Conservation (phyloP, 2,888 invertebrate species). For the Drosophila longiperda region DNA sequence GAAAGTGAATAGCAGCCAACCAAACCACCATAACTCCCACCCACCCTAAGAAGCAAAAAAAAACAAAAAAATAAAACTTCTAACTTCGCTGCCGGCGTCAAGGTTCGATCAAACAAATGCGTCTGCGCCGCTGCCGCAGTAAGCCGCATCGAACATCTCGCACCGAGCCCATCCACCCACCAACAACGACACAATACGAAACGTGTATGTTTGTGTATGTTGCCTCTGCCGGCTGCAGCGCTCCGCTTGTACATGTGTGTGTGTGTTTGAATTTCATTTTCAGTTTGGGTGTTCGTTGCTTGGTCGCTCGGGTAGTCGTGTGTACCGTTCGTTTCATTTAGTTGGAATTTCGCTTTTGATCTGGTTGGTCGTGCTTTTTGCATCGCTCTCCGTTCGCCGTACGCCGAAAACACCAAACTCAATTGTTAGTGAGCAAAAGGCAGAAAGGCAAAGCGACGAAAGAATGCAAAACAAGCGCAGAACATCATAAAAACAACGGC, state of each 20-base stretch:
- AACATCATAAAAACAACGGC: constrained; percentile 50
- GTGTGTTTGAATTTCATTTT: constrained; percentile 49
- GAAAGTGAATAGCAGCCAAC: constrained; percentile 78
- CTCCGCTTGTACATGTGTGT: constrained; percentile 55
- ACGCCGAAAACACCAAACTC: constrained; percentile 45
- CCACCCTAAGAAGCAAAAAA: constrained; percentile 51
- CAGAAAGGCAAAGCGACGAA: constrained; percentile 42
- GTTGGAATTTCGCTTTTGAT: constrained; percentile 85
- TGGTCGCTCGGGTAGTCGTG: constrained; percentile 42
- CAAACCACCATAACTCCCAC: constrained; percentile 68
- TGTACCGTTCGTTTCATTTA: constrained; percentile 65
- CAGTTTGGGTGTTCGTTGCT: constrained; percentile 49
- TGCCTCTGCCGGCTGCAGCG: constrained; percentile 39
- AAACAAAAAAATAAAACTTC: constrained; percentile 21
- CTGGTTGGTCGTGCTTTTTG: constrained; percentile 80
- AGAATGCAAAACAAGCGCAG: constrained; percentile 59
- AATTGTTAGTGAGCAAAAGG: constrained; percentile 42
- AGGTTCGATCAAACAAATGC: constrained; percentile 15
- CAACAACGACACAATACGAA: constrained; percentile 34
- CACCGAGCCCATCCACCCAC: constrained; percentile 37
- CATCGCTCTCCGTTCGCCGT: constrained; percentile 58
- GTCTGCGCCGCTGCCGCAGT: constrained; percentile 30
- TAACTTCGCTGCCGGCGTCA: constrained; percentile 43
- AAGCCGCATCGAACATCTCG: constrained; percentile 26
- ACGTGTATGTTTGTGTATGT: constrained; percentile 19